Conservation (phyloP, 2,888 invertebrate genomes). For the Limnephilus marmoratus region DNA sequence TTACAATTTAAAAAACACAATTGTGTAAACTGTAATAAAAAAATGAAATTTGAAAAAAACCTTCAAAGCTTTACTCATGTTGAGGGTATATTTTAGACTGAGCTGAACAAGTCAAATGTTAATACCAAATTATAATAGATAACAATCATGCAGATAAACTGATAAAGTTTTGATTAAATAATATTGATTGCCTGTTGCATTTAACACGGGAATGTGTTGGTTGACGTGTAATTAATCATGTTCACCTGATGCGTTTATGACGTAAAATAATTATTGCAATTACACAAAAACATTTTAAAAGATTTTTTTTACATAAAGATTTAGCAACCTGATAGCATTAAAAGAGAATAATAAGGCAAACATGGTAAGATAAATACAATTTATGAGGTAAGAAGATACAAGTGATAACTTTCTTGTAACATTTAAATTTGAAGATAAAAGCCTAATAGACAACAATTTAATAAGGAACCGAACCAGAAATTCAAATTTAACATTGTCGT, state of each 20-base stretch:
- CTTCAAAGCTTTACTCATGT: conserved; percentile 1
- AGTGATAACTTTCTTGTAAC: neutral
- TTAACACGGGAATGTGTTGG: neutral
- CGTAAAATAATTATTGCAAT: neutral
- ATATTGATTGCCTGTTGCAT: neutral
- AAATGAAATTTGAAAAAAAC: conserved; percentile 12
- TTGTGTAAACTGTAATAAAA: neutral
- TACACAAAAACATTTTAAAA: neutral
- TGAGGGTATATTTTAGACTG: conserved; percentile 10
- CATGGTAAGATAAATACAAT: neutral
- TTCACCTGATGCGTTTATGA: neutral
- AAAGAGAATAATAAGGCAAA: neutral
- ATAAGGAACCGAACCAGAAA: neutral
- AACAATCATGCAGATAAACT: conserved; percentile 42
- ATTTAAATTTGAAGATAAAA: neutral
- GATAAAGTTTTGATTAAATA: conserved; percentile 10
- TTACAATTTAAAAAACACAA: conserved; percentile 13
- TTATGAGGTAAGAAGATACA: neutral
- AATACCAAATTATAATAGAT: conserved; percentile 19
- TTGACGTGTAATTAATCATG: neutral
- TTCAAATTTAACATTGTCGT: too few relatives aligned
- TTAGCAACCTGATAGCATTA: neutral
- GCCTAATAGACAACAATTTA: neutral
- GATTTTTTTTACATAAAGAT: neutral
- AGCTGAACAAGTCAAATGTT: neutral